phyloP scores from a whole-genome alignment of 2,888 invertebrate species.

The Torymus aiolomorphi region DNA sequence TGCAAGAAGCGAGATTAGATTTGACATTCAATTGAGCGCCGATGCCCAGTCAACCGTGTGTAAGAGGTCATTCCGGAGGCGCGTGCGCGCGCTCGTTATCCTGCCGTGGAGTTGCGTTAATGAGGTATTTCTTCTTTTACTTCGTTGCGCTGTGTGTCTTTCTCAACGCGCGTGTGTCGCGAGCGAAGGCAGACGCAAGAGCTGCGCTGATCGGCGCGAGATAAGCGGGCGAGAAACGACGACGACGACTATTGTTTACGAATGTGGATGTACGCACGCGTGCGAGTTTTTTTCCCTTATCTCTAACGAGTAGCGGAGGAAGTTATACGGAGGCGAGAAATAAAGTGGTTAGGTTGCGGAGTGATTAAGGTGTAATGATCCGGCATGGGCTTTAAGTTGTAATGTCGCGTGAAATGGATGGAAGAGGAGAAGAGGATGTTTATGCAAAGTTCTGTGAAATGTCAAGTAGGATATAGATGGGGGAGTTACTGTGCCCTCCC shows the following conservation, averaged over 20 bases:
- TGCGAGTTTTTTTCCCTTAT: no score
- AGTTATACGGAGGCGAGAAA: not conserved
- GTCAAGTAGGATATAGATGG: no score
- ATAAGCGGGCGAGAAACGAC: no score
- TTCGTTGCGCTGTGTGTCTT: no score
- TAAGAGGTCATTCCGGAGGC: slow-evolving; percentile 48
- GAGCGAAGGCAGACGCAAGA: no score
- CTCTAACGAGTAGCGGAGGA: no score
- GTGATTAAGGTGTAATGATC: slow-evolving; percentile 34
- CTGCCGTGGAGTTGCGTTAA: slow-evolving; percentile 27
- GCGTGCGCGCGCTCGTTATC: slow-evolving; percentile 9
- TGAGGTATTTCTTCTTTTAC: slow-evolving; percentile 30
- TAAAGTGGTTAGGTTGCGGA: slow-evolving; percentile 18
- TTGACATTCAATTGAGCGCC: slow-evolving; percentile 50
- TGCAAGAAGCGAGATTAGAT: slow-evolving; percentile 46
- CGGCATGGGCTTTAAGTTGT: not conserved
- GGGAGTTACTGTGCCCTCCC: no score
- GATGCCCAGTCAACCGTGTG: slow-evolving; percentile 45
- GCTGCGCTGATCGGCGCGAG: no score
- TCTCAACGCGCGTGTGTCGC: not conserved
- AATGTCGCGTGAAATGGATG: not conserved
- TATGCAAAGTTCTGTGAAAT: slow-evolving; percentile 7
- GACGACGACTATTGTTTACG: no score
- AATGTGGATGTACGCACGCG: no score
- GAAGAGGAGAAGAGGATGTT: not conserved